Evolutionary conservation across 1,140 invertebrate genomes (phyloP).

Genomic region (Temnothorax curvispinosus): DNA sequence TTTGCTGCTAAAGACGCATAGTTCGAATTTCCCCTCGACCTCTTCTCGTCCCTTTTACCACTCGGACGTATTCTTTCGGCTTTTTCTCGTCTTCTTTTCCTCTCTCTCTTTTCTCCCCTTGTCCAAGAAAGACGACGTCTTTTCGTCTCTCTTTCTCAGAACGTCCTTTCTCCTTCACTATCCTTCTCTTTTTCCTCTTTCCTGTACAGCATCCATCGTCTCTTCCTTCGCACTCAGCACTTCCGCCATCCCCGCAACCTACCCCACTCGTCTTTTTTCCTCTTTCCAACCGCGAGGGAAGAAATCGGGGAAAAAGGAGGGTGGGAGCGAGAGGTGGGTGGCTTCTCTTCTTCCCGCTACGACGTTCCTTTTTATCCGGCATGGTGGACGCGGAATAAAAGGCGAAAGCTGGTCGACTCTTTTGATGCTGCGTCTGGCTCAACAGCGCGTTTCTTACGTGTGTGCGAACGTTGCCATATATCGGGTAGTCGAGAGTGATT

Average conservation of each 20-base stretch:
- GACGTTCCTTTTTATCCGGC: slow-evolving; percentile 66
- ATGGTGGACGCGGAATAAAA: slow-evolving; percentile 68
- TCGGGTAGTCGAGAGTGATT: slow-evolving; percentile 35
- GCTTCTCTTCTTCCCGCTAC: slow-evolving; percentile 53
- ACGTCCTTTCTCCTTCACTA: not conserved
- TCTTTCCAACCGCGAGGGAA: slow-evolving; percentile 38
- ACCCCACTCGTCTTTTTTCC: slow-evolving; percentile 30
- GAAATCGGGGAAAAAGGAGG: slow-evolving; percentile 40
- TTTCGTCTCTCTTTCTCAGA: not conserved
- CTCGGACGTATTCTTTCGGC: slow-evolving; percentile 45
- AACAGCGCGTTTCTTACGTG: slow-evolving; percentile 61
- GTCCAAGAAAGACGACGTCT: slow-evolving; percentile 17
- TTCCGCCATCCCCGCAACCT: slow-evolving; percentile 7
- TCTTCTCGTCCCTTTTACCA: slow-evolving; percentile 21
- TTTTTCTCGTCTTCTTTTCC: slow-evolving; percentile 1
- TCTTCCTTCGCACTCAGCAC: slow-evolving; percentile 38
- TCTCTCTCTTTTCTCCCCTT: not conserved
- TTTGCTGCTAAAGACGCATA: slow-evolving; percentile 51
- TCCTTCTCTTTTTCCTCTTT: slow-evolving; percentile 23
- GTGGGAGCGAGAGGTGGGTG: slow-evolving; percentile 20
- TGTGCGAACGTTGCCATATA: slow-evolving; percentile 34
- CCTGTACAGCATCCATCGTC: slow-evolving; percentile 27
- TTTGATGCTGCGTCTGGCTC: slow-evolving; percentile 65
- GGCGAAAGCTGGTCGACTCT: slow-evolving; percentile 68
- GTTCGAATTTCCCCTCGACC: slow-evolving; percentile 41